Evolutionary conservation across 2,888 invertebrate genomes (phyloP).

Genomic region (Fabriciana adippe): DNA sequence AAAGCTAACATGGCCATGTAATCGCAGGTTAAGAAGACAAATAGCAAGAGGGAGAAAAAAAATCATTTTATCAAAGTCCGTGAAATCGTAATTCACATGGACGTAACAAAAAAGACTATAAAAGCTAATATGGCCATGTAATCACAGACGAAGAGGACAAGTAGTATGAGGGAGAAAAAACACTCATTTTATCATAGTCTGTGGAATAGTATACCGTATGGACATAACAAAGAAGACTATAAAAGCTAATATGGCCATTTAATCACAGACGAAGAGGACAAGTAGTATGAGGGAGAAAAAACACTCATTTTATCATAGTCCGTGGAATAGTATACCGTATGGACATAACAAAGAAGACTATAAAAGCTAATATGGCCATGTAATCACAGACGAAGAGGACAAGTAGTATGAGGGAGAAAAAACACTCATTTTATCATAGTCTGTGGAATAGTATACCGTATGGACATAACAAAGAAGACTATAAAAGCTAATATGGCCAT

Average conservation of each 20-base stretch:
- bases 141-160: too few relatives aligned
- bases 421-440: conserved; percentile 15
- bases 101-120: too few relatives aligned
- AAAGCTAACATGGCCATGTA: too few relatives aligned
- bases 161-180: too few relatives aligned
- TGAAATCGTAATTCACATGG: too few relatives aligned
- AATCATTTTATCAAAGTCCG: too few relatives aligned
- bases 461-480: too few relatives aligned
- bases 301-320: conserved; percentile 15
- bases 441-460: neutral
- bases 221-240: conserved; percentile 28
- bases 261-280: conserved; percentile 33
- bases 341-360: conserved; percentile 27
- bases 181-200: too few relatives aligned
- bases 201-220: neutral
- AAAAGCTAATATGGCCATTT: conserved; percentile 26
- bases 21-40: too few relatives aligned
- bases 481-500: too few relatives aligned
- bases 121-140: too few relatives aligned
- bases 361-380: conserved; percentile 26
- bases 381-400: conserved; percentile 33
- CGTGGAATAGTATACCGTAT: neutral
- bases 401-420: conserved; percentile 21
- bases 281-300: conserved; percentile 22
- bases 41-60: too few relatives aligned